Base-by-base conservation (phyloP, 2,113 vertebrate genomes). In the Apteryx owenii region DNA sequence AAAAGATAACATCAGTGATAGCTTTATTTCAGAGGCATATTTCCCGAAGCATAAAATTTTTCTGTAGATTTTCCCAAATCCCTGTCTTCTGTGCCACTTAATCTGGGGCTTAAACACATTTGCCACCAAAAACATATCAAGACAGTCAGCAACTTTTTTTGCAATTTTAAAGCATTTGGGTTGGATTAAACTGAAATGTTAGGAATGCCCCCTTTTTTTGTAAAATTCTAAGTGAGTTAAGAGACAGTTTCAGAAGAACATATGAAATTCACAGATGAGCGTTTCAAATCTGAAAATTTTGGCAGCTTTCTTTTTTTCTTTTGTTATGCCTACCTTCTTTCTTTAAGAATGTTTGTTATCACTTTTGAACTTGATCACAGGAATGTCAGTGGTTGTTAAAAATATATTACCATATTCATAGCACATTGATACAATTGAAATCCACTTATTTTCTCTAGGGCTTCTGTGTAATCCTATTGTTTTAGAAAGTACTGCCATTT, bases 371-470 rank as follows among this genome's bases (percentile, higher is more conserved):
- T 26, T 64, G 48, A 83, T 33, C 53, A 85, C 94, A 29, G 28
- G 87, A 71, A 81, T 54, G 25, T 29, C 36, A 76, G 46, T 17
- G 22, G 53, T 25, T 78, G 6, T 85, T 64, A 92, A 94, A 96
- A 91, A 92, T 72, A n/a, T 66, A 40, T 56, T 96, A 97, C 64
- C 40, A 5, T 94, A 89, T 95, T 87, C 77, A 60, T 40, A 84
- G 77, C 36, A 56, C 8, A 2, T 8, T 88, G 56, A 83, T 66
- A 66, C 3, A 69, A 36, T 64, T 90, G 85, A 93, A 90, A 90
- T 84, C 66, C 51, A 36, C 20, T 68, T 90, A 50, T 88, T 95
- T 89, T 89, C 36, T 80, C 8, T 54, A 25, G 85, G 72, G 6
- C 9, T 93, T 89, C 33, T 58, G n/a, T 20, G 11, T 51, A 31